Evolutionary conservation across 2,888 invertebrate genomes (phyloP), one percentile per base, ranked within the genome.

Genomic region (Molanna angustata): DNA sequence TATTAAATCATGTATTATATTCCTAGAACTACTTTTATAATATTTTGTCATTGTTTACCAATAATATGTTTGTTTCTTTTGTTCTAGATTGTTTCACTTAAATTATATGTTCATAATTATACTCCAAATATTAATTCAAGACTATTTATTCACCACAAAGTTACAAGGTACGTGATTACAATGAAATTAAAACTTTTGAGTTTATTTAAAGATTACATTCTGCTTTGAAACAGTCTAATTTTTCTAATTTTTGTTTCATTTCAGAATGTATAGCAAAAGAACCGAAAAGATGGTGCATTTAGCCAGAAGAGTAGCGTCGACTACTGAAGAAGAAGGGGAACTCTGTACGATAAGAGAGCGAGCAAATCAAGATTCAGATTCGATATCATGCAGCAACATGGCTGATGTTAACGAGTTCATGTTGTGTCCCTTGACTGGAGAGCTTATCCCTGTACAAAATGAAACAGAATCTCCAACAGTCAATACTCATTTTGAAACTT

Each of bases 251-350:
- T 4, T 35, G 4, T 35, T 35, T 35, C 14, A 35, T 35, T 35
- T 35, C 35, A 35, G 35, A 11, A 35, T 35, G 35, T 35, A 35
- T 13, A 35, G 35, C 14, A 35, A 35, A 35, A 35, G 35, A n/a
- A 35, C 35, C 7, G 14, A n/a, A 4, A 11, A 9, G 9, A 35
- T 35, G 35, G 35, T 35, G 35, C 35, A 13, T 35, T n/a, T 35
- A 35, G 35, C 35, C 13, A n/a, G 4, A 35, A n/a, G 4, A 4
- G 14, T 13, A n/a, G 9, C n/a, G n/a, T n/a, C 4, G 13, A 13
- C 13, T 4, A 14, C 13, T 9, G 35, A 35, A 13, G 7, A 35
- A 11, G 35, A 13, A 35, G 13, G 13, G 4, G 13, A 4, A 35
- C 35, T 35, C 14, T 11, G 35, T 13, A 11, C 35, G 13, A 13